Evolutionary conservation across 2,888 invertebrate species (phyloP), one percentile per base, ranked within the genome.

Genomic region (Platerodrilus igneus): DNA sequence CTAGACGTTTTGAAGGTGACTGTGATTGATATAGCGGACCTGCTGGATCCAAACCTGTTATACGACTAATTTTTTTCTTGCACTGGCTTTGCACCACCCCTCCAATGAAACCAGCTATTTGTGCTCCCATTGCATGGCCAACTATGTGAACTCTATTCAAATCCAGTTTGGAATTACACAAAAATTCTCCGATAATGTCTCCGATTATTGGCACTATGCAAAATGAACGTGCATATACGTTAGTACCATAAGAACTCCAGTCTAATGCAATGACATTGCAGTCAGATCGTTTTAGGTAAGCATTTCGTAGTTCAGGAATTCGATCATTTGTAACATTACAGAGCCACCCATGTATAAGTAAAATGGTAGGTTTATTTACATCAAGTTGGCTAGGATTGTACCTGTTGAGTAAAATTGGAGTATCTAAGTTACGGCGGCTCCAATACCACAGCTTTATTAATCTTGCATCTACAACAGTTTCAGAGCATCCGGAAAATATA

Each of bases 1-100:
- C 11, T 9, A 38, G 17, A 7, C 32, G 10, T 21, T 16, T 15
- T 3, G 7, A 2, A 5, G 2, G 2, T 1, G 32, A 7, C 6
- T 10, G 4, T n/a, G 2, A 8, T 13, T 38, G 38, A 11, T 10
- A 32, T 4, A 38, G 20, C 3, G 38, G 38, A 20, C 27, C 32
- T 7, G 32, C 38, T 10, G 37, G 37, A 22, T 37, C 30, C 23
- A 37, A 11, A 3, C 37, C 37, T 8, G 41, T 41, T 23, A 35
- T 35, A n/a, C 41, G 29, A 10, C 41, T 35, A 9, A 41, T 26
- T n/a, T 18, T 4, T 11, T 30, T 2, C 8, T 20, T 23, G 14
- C 30, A 41, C 10, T 27, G 23, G 10, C n/a, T 8, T 5, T 23
- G 9, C 2, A 18, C 11, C n/a, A 19, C 13, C 8, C 31, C 6